A percentile compares a stretch with the other conserved stretches of the same genome.
Conservation (phyloP, 1,140 invertebrate species). For the Drosophila novamexicana region DNA sequence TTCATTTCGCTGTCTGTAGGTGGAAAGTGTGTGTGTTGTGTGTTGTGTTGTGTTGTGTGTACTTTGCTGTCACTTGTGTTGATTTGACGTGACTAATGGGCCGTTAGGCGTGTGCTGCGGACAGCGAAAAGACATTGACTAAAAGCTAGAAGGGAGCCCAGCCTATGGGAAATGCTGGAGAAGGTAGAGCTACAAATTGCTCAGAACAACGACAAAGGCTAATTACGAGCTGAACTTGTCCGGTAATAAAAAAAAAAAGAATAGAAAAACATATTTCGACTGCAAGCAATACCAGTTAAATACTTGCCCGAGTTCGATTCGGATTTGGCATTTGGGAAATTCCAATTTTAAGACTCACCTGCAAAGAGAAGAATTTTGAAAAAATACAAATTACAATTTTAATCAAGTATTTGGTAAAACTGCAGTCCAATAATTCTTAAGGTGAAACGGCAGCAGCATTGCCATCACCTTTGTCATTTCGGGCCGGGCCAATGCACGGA, state of each 20-base stretch:
- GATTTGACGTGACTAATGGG: conserved; percentile 81
- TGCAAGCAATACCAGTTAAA: not conserved
- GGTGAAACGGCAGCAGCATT: conserved; percentile 8
- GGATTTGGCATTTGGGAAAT: not conserved
- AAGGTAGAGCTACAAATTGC: not conserved
- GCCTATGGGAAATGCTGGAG: conserved; percentile 39
- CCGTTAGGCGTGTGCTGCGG: conserved; percentile 62
- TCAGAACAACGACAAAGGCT: not conserved
- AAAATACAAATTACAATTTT: conserved; percentile 22
- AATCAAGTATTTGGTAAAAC: conserved; percentile 1
- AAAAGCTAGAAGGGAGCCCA: conserved; percentile 5
- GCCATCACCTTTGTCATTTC: conserved; percentile 50
- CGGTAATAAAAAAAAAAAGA: not conserved
- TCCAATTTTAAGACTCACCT: conserved; percentile 30
- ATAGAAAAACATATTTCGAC: no score
- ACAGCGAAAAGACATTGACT: conserved; percentile 16
- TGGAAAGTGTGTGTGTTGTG: not conserved
- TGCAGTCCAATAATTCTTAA: conserved; percentile 19
- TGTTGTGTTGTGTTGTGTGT: conserved; percentile 28
- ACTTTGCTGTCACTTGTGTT: conserved; percentile 51
- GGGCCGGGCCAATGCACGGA: conserved; percentile 22
- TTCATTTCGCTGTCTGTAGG: conserved; percentile 43
- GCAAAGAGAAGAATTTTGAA: conserved; percentile 30
- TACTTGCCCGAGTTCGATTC: not conserved
- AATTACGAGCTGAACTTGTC: not conserved